Conservation (phyloP, 2,113 vertebrate species). For the Sceloporus undulatus region DNA sequence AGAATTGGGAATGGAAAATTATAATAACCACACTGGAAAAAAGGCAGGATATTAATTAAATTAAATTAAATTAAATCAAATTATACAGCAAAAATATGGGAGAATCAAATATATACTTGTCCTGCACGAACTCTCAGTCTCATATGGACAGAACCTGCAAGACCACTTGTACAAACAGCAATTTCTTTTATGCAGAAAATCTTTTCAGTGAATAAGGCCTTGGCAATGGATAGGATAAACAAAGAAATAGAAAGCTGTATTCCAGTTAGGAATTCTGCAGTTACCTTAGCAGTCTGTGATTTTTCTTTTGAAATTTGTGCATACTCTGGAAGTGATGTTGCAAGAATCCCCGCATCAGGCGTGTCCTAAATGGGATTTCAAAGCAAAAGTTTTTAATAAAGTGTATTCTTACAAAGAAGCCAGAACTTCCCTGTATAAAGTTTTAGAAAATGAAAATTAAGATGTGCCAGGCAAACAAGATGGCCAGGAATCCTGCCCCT, state of each 20-base stretch:
- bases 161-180: background rate
- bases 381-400: background rate
- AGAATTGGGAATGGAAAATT: no score
- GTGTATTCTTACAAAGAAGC: background rate
- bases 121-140: no score
- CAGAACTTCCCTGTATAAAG: background rate
- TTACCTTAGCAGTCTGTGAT: slow-evolving; percentile 42
- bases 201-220: no score
- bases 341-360: background rate
- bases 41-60: background rate
- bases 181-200: no score
- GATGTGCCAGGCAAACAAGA: background rate
- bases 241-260: background rate
- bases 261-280: background rate
- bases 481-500: background rate
- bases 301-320: background rate
- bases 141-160: background rate
- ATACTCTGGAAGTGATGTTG: background rate
- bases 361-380: slow-evolving; percentile 31
- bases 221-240: background rate
- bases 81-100: background rate
- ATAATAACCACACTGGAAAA: no score
- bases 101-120: background rate
- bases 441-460: background rate
- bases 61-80: background rate